Percentiles rank a stretch among this genome's conserved stretches.
Evolutionary conservation across 53 echinoderm and acorn worm genomes (phyloP).

Genomic region (Zoroaster sp.): DNA sequence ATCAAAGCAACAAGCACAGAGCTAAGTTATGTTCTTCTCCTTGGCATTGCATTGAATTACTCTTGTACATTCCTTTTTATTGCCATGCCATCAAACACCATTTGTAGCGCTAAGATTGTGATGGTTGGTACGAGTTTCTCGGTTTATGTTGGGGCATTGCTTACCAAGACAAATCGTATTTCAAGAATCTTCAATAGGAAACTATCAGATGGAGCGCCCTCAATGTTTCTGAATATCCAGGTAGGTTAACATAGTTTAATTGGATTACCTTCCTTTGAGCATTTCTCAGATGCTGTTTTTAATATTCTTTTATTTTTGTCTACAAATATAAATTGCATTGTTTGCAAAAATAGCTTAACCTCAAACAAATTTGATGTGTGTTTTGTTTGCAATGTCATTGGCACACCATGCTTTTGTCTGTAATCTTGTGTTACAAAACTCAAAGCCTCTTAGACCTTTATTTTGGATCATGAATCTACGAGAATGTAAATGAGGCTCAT

Average conservation of each 20-base stretch:
- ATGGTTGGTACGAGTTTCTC: slow-evolving; percentile 77
- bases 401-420: too few species aligned
- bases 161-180: slow-evolving; percentile 94
- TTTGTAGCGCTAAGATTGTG: slow-evolving; percentile 73
- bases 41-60: slow-evolving; percentile 71
- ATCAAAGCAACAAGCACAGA: slow-evolving; percentile 96
- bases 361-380: too few species aligned
- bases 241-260: slow-evolving; percentile 24
- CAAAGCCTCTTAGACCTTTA: too few species aligned
- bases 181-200: slow-evolving; percentile 96
- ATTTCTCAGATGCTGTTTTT: too few species aligned
- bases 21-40: slow-evolving; percentile 83
- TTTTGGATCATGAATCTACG: too few species aligned
- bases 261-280: too few species aligned
- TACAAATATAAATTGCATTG: too few species aligned
- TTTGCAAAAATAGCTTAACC: too few species aligned
- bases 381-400: too few species aligned
- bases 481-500: too few species aligned
- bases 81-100: slow-evolving; percentile 72
- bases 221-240: slow-evolving; percentile 88
- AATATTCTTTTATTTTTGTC: background rate
- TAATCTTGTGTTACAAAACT: too few species aligned
- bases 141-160: slow-evolving; percentile 77
- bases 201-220: slow-evolving; percentile 85
- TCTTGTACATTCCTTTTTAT: slow-evolving; percentile 68